Percentiles rank a stretch among this genome's conserved stretches.
Conservation (phyloP, 2,797 vertebrate genomes). For the Tauraco hartlaubi region DNA sequence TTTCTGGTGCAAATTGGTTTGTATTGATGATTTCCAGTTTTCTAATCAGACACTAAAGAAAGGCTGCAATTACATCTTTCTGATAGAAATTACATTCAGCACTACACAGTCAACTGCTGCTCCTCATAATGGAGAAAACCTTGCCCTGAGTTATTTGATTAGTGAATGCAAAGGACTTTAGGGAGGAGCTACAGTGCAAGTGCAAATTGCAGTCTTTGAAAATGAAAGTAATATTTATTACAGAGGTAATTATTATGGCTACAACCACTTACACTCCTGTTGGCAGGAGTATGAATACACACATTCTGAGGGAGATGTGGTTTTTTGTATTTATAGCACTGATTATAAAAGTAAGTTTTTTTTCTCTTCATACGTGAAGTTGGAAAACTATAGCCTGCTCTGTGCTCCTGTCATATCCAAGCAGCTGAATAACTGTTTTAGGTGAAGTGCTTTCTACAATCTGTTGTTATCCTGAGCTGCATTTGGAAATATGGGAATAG, state of each 20-base stretch:
- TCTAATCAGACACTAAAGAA: conserved; percentile 11
- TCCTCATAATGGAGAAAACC: not conserved
- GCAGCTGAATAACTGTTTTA: not conserved
- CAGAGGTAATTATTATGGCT: not conserved
- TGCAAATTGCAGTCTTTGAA: not conserved
- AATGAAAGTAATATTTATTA: conserved; percentile 33
- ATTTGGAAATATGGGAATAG: not conserved
- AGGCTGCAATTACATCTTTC: conserved; percentile 18
- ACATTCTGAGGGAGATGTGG: not conserved
- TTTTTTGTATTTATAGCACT: not conserved
- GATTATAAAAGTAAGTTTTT: not conserved
- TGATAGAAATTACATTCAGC: conserved; percentile 14
- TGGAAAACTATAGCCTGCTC: not conserved
- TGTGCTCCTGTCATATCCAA: not conserved
- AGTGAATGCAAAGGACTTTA: not conserved
- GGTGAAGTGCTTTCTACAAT: not conserved
- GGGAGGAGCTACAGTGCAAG: not conserved
- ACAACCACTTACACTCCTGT: not conserved
- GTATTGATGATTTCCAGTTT: conserved; percentile 11
- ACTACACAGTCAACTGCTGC: not conserved
- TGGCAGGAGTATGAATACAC: not conserved
- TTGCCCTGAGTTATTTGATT: not conserved
- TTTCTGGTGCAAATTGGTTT: conserved; percentile 2
- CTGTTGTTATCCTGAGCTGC: not conserved
- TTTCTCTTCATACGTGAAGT: not conserved